These are phyloP conservation scores for Anastrepha obliqua DNA, from an alignment of 1,140 invertebrate species.

Conservation along the genomic window DNA sequence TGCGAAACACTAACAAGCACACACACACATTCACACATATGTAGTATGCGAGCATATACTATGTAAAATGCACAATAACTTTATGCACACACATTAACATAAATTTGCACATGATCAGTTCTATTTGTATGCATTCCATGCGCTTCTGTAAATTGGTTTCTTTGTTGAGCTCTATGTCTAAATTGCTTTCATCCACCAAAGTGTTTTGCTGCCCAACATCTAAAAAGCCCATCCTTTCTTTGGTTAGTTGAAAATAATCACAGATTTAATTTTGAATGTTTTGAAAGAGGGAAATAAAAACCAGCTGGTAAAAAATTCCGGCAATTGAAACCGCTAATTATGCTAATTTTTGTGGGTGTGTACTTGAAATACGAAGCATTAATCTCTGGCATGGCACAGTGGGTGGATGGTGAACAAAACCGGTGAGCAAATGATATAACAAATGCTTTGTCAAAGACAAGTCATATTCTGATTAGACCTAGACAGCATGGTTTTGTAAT, in stretches of 20 bases:
- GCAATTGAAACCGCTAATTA: slow-evolving; percentile 10
- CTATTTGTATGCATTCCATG: background rate
- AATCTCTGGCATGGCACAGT: background rate
- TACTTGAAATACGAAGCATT: background rate
- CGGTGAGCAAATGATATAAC: too few relatives aligned
- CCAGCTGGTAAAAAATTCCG: background rate
- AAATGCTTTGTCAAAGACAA: too few relatives aligned
- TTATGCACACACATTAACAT: background rate
- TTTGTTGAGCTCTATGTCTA: too few relatives aligned
- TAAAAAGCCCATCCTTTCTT: background rate
- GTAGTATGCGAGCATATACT: background rate
- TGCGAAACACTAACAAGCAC: background rate
- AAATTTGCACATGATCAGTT: background rate
- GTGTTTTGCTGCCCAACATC: too few relatives aligned
- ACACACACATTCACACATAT: background rate
- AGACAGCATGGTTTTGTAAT: too few relatives aligned
- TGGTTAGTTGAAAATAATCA: slow-evolving; percentile 26
- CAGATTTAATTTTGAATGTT: slow-evolving; percentile 22
- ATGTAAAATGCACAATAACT: background rate
- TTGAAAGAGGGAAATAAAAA: background rate
- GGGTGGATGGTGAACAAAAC: background rate
- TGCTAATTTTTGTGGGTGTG: slow-evolving; percentile 33
- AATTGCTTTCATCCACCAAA: too few relatives aligned
- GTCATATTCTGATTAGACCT: too few relatives aligned
- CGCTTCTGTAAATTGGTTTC: too few relatives aligned